phyloP scores from a whole-genome alignment of 2,888 invertebrate species.

The Didymodactylos carnosus region DNA sequence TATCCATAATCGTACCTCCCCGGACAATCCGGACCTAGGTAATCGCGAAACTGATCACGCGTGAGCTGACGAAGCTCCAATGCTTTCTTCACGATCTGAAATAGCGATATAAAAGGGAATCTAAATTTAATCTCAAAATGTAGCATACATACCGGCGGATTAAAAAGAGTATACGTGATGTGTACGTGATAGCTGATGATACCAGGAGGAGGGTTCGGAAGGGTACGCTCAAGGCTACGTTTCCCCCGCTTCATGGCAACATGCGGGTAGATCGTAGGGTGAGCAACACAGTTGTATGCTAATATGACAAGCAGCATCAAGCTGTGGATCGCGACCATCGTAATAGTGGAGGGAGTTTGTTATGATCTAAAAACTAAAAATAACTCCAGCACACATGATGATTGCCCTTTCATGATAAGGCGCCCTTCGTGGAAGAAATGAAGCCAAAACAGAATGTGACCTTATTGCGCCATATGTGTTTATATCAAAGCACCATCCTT shows the following conservation, averaged over 20 bases:
- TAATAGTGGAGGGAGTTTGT: neutral
- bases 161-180: neutral
- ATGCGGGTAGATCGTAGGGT: neutral
- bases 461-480: neutral
- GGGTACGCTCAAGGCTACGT: neutral
- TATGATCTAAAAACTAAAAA: neutral
- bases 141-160: neutral
- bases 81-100: neutral
- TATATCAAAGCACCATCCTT: neutral
- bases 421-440: neutral
- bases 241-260: neutral
- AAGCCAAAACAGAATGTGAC: neutral
- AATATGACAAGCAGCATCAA: neutral
- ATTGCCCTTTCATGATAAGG: neutral
- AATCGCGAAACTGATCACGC: neutral
- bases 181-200: neutral
- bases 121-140: neutral
- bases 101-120: neutral
- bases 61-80: neutral
- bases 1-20: neutral
- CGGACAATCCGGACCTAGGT: neutral
- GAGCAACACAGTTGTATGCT: neutral
- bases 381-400: neutral
- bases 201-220: neutral
- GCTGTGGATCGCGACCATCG: neutral